Evolutionary conservation across 1,140 invertebrate genomes (phyloP).

Genomic region (Cherax destructor): DNA sequence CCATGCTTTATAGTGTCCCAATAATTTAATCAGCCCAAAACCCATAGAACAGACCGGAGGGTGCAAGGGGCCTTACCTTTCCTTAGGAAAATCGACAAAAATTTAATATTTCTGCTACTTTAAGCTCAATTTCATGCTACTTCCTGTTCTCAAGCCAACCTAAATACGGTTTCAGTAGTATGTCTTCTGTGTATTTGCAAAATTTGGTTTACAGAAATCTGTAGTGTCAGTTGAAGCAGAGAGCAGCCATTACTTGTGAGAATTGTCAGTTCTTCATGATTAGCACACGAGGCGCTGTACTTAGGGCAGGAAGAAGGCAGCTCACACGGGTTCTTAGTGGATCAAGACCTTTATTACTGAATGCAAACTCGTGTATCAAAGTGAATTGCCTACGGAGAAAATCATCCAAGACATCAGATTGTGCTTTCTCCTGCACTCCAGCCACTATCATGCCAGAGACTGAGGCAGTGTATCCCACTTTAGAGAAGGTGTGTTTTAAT

Average conservation of each 20-base stretch:
- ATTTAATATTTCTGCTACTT: too few relatives aligned
- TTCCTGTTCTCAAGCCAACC: too few relatives aligned
- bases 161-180: too few relatives aligned
- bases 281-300: slow-evolving; percentile 14
- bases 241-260: neutral
- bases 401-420: neutral
- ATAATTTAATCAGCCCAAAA: too few relatives aligned
- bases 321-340: slow-evolving; percentile 26
- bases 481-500: slow-evolving; percentile 27
- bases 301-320: slow-evolving; percentile 47
- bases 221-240: neutral
- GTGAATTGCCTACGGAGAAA: neutral
- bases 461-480: neutral
- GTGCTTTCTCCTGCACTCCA: neutral
- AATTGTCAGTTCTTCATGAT: slow-evolving; percentile 19
- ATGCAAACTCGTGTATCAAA: neutral
- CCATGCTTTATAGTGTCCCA: too few relatives aligned
- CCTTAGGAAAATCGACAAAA: too few relatives aligned
- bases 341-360: neutral
- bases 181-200: too few relatives aligned
- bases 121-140: too few relatives aligned
- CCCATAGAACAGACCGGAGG: too few relatives aligned
- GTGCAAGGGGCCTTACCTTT: too few relatives aligned
- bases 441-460: neutral
- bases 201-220: neutral